Evolutionary conservation across 1,140 invertebrate species (phyloP).

Genomic region (Zaprionus ornatus): DNA sequence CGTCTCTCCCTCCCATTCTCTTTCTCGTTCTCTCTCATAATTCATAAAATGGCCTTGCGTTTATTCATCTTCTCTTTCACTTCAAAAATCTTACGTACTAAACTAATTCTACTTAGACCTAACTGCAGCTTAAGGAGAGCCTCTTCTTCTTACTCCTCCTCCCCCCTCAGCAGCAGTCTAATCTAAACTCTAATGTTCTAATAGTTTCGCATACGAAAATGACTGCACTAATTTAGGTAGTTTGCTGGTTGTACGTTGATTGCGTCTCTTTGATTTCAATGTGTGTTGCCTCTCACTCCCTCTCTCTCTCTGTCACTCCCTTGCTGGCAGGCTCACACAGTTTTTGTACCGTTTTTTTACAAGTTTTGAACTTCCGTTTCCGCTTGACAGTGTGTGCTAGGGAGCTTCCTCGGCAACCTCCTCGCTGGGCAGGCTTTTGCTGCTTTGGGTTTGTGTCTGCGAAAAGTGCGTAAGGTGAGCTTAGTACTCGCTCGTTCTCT

Average conservation of each 20-base stretch:
- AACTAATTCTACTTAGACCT: background rate
- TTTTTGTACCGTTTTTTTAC: slow-evolving; percentile 56
- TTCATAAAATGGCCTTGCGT: background rate
- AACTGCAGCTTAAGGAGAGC: background rate
- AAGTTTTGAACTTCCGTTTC: slow-evolving; percentile 70
- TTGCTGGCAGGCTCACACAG: background rate
- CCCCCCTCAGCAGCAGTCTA: background rate
- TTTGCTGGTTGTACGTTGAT: slow-evolving; percentile 39
- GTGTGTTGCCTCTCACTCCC: slow-evolving; percentile 33
- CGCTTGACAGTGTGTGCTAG: background rate
- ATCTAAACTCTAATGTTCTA: slow-evolving; percentile 49
- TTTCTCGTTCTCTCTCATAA: background rate
- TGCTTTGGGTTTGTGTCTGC: slow-evolving; percentile 49
- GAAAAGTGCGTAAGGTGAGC: background rate
- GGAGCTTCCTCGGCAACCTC: slow-evolving; percentile 26
- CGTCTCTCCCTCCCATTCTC: background rate
- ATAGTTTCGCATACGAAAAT: slow-evolving; percentile 49
- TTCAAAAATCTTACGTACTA: background rate
- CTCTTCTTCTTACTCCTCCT: too few species aligned
- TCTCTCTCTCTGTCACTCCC: background rate
- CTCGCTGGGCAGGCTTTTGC: slow-evolving; percentile 44
- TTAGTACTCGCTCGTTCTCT: background rate
- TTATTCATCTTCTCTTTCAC: background rate
- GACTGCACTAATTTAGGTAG: slow-evolving; percentile 49
- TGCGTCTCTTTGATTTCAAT: slow-evolving; percentile 69